A percentile compares a stretch with the other conserved stretches of the same genome.
phyloP scores from a whole-genome alignment of 2,113 vertebrate genomes.

The Neoarius graeffei region DNA sequence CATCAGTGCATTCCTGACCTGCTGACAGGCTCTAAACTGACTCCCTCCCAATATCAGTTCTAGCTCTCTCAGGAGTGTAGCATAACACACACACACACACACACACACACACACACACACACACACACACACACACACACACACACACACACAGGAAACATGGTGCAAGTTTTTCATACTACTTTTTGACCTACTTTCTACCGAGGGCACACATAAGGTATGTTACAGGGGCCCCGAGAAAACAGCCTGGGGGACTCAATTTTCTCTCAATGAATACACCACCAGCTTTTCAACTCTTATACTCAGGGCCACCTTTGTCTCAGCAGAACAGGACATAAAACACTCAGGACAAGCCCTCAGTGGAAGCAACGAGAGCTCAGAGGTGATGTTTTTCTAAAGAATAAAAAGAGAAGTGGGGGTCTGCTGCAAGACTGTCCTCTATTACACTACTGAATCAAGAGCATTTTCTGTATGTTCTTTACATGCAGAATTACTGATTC shows the following conservation, averaged over 20 bases:
- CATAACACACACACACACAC: slow-evolving; percentile 43
- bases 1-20: slow-evolving; percentile 51
- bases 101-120: slow-evolving; percentile 37
- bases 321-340: slow-evolving; percentile 62
- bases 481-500: not conserved
- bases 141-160: slow-evolving; percentile 43
- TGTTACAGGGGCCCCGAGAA: slow-evolving; percentile 53
- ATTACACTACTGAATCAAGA: slow-evolving; percentile 25
- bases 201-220: slow-evolving; percentile 62
- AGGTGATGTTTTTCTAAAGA: not conserved
- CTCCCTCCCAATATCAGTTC: slow-evolving; percentile 24
- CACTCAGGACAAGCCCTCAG: slow-evolving; percentile 55
- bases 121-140: slow-evolving; percentile 41
- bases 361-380: slow-evolving; percentile 19
- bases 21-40: slow-evolving; percentile 57
- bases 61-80: slow-evolving; percentile 39
- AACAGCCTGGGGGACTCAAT: slow-evolving; percentile 53
- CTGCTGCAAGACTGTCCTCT: slow-evolving; percentile 8
- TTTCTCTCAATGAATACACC: slow-evolving; percentile 62
- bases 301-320: slow-evolving; percentile 64
- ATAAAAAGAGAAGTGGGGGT: not conserved
- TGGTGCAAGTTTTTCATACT: slow-evolving; percentile 18
- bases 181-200: slow-evolving; percentile 70
- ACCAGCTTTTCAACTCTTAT: slow-evolving; percentile 65
- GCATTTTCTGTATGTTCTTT: not conserved